Evolutionary conservation across 2,888 invertebrate species (phyloP).

Genomic region (Pollenia labialis): DNA sequence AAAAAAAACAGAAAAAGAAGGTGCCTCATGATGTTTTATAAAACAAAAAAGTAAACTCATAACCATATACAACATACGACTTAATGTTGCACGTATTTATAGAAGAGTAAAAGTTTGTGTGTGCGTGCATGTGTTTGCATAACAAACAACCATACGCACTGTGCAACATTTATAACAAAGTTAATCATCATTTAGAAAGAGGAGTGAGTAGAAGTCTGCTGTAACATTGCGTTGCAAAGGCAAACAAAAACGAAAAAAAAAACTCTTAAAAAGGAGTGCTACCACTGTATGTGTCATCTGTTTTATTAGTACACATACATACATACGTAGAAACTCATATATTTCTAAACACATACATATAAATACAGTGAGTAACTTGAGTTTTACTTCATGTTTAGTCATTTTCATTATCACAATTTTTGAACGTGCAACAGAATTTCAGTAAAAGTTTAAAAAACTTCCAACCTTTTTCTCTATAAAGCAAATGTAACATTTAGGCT

Average conservation of each 20-base stretch:
- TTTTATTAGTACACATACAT: conserved; percentile 13
- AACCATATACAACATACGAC: conserved; percentile 35
- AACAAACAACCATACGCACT: conserved; percentile 29
- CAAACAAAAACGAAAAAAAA: neutral
- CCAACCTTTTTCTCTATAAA: conserved; percentile 49
- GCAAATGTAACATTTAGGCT: conserved; percentile 69
- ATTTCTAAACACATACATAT: neutral
- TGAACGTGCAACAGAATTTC: conserved; percentile 45
- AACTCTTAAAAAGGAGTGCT: conserved; percentile 38
- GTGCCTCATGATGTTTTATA: neutral
- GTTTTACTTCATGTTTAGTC: conserved; percentile 43
- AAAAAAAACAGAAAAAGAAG: neutral
- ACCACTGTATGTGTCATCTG: conserved; percentile 51
- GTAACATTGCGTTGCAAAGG: neutral
- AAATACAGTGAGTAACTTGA: conserved; percentile 1
- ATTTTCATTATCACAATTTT: conserved; percentile 7
- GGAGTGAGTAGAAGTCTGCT: neutral
- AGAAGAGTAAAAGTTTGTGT: neutral
- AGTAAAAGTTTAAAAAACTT: conserved; percentile 43
- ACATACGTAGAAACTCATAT: neutral
- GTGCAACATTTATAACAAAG: conserved; percentile 57
- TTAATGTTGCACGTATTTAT: conserved; percentile 30
- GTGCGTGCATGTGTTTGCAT: neutral
- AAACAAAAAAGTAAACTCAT: conserved; percentile 10
- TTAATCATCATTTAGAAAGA: conserved; percentile 48